Evolutionary conservation across 2,888 invertebrate genomes (phyloP).

Genomic region (Mesoligia furuncula): DNA sequence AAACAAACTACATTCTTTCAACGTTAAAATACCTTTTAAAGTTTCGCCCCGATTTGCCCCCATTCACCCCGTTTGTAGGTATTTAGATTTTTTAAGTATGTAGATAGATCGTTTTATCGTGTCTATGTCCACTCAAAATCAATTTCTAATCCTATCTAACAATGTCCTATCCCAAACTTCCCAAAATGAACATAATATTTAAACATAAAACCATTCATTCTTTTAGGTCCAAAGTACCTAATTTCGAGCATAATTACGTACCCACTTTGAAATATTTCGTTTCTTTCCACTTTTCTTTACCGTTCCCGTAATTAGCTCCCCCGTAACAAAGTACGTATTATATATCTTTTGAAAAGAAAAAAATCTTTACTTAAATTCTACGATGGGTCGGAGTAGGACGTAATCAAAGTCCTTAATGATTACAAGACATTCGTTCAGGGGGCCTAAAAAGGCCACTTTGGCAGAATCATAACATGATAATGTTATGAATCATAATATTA

Average conservation of each 20-base stretch:
- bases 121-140: background rate
- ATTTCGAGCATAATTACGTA: conserved; percentile 73
- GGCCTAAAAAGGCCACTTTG: too few species aligned
- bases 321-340: conserved; percentile 53
- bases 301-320: conserved; percentile 66
- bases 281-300: conserved; percentile 73
- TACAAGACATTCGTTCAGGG: conserved; percentile 63
- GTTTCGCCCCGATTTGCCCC: background rate
- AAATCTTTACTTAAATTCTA: conserved; percentile 68
- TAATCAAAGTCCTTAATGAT: conserved; percentile 67
- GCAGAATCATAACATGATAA: too few species aligned
- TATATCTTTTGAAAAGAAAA: conserved; percentile 64
- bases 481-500: too few species aligned
- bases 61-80: background rate
- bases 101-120: background rate
- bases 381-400: conserved; percentile 27
- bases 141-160: background rate
- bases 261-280: conserved; percentile 74
- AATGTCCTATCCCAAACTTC: background rate
- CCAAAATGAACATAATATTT: conserved; percentile 25
- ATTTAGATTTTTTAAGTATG: background rate
- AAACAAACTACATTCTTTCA: background rate
- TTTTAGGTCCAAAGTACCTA: conserved; percentile 67
- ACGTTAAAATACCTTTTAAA: background rate
- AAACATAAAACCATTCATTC: conserved; percentile 56